phyloP scores from a whole-genome alignment of 1,140 invertebrate species.

The Penaeus japonicus region DNA sequence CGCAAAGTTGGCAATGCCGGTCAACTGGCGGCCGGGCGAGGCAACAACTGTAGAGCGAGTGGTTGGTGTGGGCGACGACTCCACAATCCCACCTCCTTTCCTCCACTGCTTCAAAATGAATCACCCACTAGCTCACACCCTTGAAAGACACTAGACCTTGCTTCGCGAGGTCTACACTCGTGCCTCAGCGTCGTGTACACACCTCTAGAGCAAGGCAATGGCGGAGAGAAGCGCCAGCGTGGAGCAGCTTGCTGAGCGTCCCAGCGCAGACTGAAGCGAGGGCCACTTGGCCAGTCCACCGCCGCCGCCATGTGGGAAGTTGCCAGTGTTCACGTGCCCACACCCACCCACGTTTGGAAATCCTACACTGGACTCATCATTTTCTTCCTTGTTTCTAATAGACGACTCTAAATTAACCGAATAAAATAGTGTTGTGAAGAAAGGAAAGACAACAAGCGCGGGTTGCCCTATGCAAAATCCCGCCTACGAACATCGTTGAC shows the following conservation, averaged over 20 bases:
- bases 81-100: neutral
- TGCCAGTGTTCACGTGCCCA: conserved; percentile 33
- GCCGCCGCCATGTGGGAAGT: conserved; percentile 40
- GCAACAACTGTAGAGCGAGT: neutral
- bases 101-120: conserved; percentile 17
- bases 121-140: conserved; percentile 34
- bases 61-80: neutral
- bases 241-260: conserved; percentile 51
- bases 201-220: conserved; percentile 49
- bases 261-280: conserved; percentile 50
- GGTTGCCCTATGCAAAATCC: conserved; percentile 42
- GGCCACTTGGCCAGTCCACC: conserved; percentile 42
- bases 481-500: conserved; percentile 11
- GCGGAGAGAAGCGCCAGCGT: conserved; percentile 54
- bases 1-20: conserved; percentile 49
- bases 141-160: conserved; percentile 35
- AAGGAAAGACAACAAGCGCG: neutral
- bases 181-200: conserved; percentile 31
- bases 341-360: conserved; percentile 32
- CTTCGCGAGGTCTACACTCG: conserved; percentile 23
- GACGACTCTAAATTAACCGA: neutral
- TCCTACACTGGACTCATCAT: neutral
- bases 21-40: conserved; percentile 32
- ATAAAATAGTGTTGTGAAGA: neutral
- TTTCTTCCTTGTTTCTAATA: neutral